These are phyloP conservation scores for Cirrhinus mrigala DNA, from an alignment of 2,797 vertebrate species.

Conservation along the genomic window DNA sequence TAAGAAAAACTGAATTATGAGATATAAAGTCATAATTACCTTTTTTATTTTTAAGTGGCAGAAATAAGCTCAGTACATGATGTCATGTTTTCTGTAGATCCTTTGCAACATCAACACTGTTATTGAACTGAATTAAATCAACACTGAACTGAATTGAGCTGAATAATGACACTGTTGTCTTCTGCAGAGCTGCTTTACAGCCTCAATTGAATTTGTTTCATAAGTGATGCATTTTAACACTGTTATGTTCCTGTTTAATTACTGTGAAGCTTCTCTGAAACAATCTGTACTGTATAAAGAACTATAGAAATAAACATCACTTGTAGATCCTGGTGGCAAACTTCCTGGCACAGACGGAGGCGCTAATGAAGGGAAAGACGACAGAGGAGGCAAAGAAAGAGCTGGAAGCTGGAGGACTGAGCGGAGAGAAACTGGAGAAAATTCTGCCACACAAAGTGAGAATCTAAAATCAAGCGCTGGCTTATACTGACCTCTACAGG, in stretches of 20 bases:
- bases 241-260: not conserved
- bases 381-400: slow-evolving; percentile 91
- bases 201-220: not conserved
- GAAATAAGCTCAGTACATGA: not conserved
- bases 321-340: slow-evolving; percentile 92
- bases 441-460: slow-evolving; percentile 95
- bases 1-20: not conserved
- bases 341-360: slow-evolving; percentile 97
- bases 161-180: not conserved
- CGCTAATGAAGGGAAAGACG: slow-evolving; percentile 95
- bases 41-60: not conserved
- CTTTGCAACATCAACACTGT: not conserved
- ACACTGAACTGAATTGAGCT: not conserved
- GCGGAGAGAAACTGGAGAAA: slow-evolving; percentile 86
- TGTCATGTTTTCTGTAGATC: not conserved
- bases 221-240: not conserved
- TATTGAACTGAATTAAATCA: not conserved
- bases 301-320: not conserved
- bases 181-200: not conserved
- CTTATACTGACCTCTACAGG: slow-evolving; percentile 59
- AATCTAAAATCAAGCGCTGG: not conserved
- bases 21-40: not conserved
- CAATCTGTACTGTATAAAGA: too few species aligned
- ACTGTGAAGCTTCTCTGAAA: not conserved
- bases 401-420: slow-evolving; percentile 86